Evolutionary conservation across 2,113 vertebrate species (phyloP), one percentile per base, ranked within the genome.

Genomic region (Toxotes chatareus): DNA sequence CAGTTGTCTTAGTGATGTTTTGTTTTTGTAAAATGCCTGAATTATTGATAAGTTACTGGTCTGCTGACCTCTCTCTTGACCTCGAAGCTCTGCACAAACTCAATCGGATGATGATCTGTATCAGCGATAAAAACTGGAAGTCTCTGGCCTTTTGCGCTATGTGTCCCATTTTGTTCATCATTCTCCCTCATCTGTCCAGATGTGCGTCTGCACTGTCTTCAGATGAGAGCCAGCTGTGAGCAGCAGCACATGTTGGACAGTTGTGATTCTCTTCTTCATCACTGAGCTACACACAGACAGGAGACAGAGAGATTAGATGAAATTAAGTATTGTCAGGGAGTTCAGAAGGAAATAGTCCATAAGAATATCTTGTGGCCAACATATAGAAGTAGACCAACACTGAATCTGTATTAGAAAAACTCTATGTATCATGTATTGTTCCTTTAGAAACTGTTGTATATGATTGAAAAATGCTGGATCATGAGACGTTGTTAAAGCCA

Each of bases 201-300:
- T 91, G 88, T 88, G 88, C 60, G 4, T 84, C 73, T 76, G 67
- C 55, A 68, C 71, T 57, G 42, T 87, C 73, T 42, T 46, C 38
- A 91, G 80, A 86, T 90, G 81, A 90, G 64, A 86, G 86, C 82
- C 89, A 93, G 91, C 88, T 92, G 88, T 86, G 61, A 80, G 65
- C 79, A 61, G 77, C 73, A 66, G 85, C 86, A 85, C 40, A 69
- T 88, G 85, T 83, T 67, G 67, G 68, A 72, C 19, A 70, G 49
- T 80, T 80, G 49, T 64, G 56, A 79, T 69, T 73, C 55, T 87
- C 59, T 27, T 79, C 59, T 76, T 78, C 73, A 63, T 84, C 73
- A 56, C 55, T 59, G 59, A 67, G 21, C 61, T 80, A 56, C 76
- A 85, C 74, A 75, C 47, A 75, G 32, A 71, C 73, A 81, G 38